These are phyloP conservation scores for Netelia inedita DNA, from an alignment of 2,888 invertebrate species.

Conservation along the genomic window DNA sequence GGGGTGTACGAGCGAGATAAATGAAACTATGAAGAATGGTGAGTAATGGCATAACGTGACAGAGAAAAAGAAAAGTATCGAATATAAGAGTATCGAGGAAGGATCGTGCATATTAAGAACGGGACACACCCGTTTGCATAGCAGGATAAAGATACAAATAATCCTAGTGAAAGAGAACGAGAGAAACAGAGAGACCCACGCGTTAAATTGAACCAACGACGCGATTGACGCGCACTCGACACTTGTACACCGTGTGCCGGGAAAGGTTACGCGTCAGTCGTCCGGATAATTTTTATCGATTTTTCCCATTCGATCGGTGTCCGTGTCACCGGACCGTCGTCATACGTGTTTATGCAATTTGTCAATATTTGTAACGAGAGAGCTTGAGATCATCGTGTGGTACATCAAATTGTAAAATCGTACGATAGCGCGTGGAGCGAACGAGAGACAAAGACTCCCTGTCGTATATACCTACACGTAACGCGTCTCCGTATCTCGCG, in stretches of 20 bases:
- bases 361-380: neutral
- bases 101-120: slow-evolving; percentile 59
- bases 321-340: slow-evolving; percentile 33
- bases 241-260: slow-evolving; percentile 44
- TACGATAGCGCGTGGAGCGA: neutral
- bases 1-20: slow-evolving; percentile 67
- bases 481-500: neutral
- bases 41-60: slow-evolving; percentile 64
- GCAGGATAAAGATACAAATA: neutral
- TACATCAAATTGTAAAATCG: neutral
- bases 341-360: slow-evolving; percentile 17
- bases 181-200: slow-evolving; percentile 51
- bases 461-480: neutral
- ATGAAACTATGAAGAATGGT: slow-evolving; percentile 71
- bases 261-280: slow-evolving; percentile 77
- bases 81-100: slow-evolving; percentile 21
- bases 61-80: slow-evolving; percentile 41
- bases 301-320: slow-evolving; percentile 59
- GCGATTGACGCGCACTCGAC: slow-evolving; percentile 66
- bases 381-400: neutral
- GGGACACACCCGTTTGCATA: slow-evolving; percentile 61
- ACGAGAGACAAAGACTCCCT: slow-evolving; percentile 23
- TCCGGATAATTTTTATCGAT: slow-evolving; percentile 55
- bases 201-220: slow-evolving; percentile 58
- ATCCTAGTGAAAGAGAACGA: neutral